phyloP scores from a whole-genome alignment of 1,140 invertebrate genomes.

The Anadara kagoshimensis region DNA sequence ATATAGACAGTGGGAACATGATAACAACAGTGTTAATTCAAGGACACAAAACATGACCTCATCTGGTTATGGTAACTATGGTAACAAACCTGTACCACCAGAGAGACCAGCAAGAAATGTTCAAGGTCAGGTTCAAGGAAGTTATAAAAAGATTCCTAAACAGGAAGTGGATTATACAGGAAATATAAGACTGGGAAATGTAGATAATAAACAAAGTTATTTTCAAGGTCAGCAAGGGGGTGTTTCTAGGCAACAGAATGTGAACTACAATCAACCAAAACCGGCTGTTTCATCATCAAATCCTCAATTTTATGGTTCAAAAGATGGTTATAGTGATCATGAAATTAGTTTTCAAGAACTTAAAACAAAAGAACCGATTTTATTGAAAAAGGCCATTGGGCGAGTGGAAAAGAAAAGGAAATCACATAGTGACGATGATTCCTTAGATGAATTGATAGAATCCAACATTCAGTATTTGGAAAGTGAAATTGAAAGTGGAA shows the following conservation, averaged over 20 bases:
- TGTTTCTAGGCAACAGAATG: too few relatives aligned
- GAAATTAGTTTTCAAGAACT: slow-evolving; percentile 40
- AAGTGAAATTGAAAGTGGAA: slow-evolving; percentile 59
- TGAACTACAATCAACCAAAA: too few relatives aligned
- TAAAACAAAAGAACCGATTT: slow-evolving; percentile 35
- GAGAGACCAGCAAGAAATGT: neutral
- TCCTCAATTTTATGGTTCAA: neutral
- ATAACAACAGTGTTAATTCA: slow-evolving; percentile 1
- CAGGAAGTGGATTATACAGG: slow-evolving; percentile 29
- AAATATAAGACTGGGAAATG: neutral
- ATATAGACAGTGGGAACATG: neutral
- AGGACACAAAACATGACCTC: neutral
- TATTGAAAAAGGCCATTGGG: slow-evolving; percentile 43
- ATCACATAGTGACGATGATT: slow-evolving; percentile 60
- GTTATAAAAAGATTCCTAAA: slow-evolving; percentile 42
- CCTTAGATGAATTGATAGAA: slow-evolving; percentile 66
- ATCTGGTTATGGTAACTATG: neutral
- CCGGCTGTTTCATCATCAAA: too few relatives aligned
- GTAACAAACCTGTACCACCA: neutral
- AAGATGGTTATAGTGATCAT: slow-evolving; percentile 15
- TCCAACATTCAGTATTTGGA: slow-evolving; percentile 69
- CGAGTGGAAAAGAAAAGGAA: slow-evolving; percentile 44
- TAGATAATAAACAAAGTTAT: neutral
- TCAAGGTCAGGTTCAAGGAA: slow-evolving; percentile 6
- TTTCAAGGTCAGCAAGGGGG: neutral